These are phyloP conservation scores for Apostichopus californicus DNA, from an alignment of 35 echinoderm and acorn worm genomes.

Conservation along the genomic window DNA sequence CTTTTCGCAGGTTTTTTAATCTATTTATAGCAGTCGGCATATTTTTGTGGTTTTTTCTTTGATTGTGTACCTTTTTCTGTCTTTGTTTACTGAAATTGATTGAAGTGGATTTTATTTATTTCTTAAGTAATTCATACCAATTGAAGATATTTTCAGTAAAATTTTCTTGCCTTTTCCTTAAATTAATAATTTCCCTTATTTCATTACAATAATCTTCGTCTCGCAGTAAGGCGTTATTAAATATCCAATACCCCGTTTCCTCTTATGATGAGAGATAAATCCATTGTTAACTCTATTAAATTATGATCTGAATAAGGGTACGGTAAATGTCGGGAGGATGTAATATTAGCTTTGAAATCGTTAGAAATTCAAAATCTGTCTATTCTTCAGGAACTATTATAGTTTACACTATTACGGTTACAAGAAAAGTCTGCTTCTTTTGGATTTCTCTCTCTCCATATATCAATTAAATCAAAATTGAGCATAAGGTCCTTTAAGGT, in stretches of 20 bases:
- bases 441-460: conserved; percentile 9
- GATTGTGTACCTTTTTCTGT: background rate
- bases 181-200: background rate
- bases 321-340: background rate
- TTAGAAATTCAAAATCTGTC: background rate
- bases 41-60: background rate
- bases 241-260: conserved; percentile 10
- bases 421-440: background rate
- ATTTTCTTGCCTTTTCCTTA: background rate
- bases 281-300: background rate
- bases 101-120: background rate
- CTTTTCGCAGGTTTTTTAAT: background rate
- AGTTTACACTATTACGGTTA: background rate
- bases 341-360: background rate
- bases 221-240: conserved; percentile 2
- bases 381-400: background rate
- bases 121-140: conserved; percentile 13
- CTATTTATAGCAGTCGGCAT: background rate
- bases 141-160: background rate
- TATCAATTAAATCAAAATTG: background rate
- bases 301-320: background rate
- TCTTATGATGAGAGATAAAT: background rate
- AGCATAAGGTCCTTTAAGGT: background rate
- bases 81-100: conserved; percentile 2
- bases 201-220: background rate